Evolutionary conservation across 2,797 vertebrate genomes (phyloP).

Genomic region (Fundulus diaphanus): DNA sequence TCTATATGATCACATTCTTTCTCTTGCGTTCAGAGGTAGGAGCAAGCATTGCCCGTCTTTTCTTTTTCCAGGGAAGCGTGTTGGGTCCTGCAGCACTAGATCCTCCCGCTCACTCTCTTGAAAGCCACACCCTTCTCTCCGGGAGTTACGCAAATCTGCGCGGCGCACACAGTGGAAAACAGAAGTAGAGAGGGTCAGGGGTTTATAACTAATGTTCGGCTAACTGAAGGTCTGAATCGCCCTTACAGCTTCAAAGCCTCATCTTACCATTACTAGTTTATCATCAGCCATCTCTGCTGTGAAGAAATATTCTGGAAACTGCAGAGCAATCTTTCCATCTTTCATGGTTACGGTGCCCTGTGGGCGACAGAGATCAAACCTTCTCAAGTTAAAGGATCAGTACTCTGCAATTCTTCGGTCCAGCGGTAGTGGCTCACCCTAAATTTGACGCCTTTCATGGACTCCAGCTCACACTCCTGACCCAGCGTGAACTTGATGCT

Average conservation of each 20-base stretch:
- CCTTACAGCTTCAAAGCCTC: not conserved
- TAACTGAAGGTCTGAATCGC: not conserved
- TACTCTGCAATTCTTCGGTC: not conserved
- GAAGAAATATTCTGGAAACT: constrained; percentile 87
- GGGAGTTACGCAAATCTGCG: constrained; percentile 62
- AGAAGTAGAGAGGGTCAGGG: constrained; percentile 1
- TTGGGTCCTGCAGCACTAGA: constrained; percentile 56
- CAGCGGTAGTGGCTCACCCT: constrained; percentile 76
- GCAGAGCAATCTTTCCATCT: constrained; percentile 77
- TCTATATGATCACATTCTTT: not conserved
- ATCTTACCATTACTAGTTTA: constrained; percentile 88
- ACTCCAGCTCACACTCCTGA: constrained; percentile 86
- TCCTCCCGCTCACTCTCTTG: constrained; percentile 65
- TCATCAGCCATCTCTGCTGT: constrained; percentile 83
- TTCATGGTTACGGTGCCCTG: constrained; percentile 85
- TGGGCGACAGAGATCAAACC: constrained; percentile 18
- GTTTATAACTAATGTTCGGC: not conserved
- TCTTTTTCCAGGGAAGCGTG: constrained; percentile 21
- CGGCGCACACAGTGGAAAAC: not conserved
- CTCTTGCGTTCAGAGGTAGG: not conserved
- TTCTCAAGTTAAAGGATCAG: not conserved
- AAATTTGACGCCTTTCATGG: constrained; percentile 85
- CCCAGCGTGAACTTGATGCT: constrained; percentile 86
- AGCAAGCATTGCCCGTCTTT: not conserved
- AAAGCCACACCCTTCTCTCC: constrained; percentile 76